Conservation (phyloP, 1,140 invertebrate species). For the Meloidogyne hapla region DNA sequence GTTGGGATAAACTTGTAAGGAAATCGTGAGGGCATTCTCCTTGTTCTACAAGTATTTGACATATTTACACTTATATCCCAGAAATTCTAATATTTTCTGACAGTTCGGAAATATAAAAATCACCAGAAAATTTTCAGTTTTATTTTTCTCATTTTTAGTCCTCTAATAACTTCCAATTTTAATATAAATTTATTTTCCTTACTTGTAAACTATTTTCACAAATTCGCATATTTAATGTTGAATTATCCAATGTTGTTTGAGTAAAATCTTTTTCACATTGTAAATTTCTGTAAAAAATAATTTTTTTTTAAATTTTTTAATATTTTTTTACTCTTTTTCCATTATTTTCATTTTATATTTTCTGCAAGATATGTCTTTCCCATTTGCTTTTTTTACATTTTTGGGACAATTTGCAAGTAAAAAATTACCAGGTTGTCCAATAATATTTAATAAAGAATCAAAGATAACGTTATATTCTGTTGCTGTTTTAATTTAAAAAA, state of each 20-base stretch:
- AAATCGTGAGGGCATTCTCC: no score
- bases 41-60: no score
- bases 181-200: no score
- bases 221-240: neutral
- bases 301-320: neutral
- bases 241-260: neutral
- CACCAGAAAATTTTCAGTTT: no score
- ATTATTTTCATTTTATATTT: neutral
- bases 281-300: neutral
- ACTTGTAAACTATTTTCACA: neutral
- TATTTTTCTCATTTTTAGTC: no score
- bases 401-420: neutral
- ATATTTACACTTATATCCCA: no score
- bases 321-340: neutral
- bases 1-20: no score
- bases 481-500: neutral
- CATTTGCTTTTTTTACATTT: neutral
- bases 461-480: slow-evolving; percentile 1
- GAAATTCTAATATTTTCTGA: no score
- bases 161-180: no score
- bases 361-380: neutral
- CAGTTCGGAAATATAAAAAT: no score
- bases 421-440: neutral
- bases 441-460: neutral
- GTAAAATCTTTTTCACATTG: neutral